Percentiles rank a stretch among this genome's conserved stretches.
Evolutionary conservation across 2,113 vertebrate species (phyloP).

Genomic region (Triplophysa tibetana): DNA sequence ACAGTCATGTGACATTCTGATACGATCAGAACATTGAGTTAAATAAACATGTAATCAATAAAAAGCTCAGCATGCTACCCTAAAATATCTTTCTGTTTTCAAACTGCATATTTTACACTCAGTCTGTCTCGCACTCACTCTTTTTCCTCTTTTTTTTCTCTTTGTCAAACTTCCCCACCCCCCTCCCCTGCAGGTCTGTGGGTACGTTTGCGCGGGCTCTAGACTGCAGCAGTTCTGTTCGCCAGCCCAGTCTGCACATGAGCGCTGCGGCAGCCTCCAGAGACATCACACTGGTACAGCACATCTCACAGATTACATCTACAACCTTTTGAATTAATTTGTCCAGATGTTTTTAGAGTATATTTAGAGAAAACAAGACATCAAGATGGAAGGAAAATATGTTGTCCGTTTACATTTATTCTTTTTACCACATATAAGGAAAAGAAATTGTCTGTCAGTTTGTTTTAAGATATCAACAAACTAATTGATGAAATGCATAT

Average conservation of each 20-base stretch:
- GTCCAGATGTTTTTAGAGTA: not conserved
- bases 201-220: conserved; percentile 79
- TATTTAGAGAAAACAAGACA: no score
- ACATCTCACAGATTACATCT: conserved; percentile 1
- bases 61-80: not conserved
- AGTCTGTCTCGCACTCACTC: not conserved
- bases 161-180: not conserved
- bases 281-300: conserved; percentile 78
- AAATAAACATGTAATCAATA: not conserved
- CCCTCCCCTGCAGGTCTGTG: conserved; percentile 69
- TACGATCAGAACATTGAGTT: no score
- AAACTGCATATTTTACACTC: not conserved
- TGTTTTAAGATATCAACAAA: not conserved
- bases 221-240: conserved; percentile 82
- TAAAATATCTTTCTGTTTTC: not conserved
- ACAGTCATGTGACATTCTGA: not conserved
- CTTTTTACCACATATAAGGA: no score
- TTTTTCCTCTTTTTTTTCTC: not conserved
- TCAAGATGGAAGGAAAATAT: no score
- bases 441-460: not conserved
- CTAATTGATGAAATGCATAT: not conserved
- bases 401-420: no score
- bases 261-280: conserved; percentile 81
- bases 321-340: not conserved
- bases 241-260: conserved; percentile 83